Percentiles rank a stretch among this genome's conserved stretches.
Conservation (phyloP, 2,797 vertebrate species). For the Pseudochromis fuscus region DNA sequence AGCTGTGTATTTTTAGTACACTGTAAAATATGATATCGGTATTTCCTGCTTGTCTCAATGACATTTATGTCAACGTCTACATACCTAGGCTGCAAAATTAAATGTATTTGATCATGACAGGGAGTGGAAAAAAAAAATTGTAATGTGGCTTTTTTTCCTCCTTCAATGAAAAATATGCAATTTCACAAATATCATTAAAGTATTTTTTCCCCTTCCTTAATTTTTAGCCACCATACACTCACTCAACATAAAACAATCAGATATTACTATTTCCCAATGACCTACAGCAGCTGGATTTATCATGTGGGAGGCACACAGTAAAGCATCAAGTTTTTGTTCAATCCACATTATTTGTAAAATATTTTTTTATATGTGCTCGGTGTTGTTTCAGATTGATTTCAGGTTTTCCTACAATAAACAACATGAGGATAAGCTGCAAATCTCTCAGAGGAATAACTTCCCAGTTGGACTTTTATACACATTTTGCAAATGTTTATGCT, state of each 20-base stretch:
- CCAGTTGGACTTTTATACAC: no score
- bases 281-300: conserved; percentile 2
- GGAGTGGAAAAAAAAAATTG: background rate
- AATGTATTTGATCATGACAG: background rate
- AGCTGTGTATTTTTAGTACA: background rate
- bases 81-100: background rate
- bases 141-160: background rate
- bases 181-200: no score
- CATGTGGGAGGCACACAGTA: background rate
- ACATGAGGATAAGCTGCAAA: no score
- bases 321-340: background rate
- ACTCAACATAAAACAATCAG: background rate
- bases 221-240: conserved; percentile 2
- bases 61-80: background rate
- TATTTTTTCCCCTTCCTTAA: no score
- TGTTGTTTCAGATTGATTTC: no score
- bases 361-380: no score
- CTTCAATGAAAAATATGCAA: conserved; percentile 7
- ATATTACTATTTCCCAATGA: no score
- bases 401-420: no score
- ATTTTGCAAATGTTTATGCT: no score
- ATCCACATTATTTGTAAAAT: no score
- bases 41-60: background rate
- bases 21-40: background rate
- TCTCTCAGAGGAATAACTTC: no score